Percentiles rank a stretch among this genome's conserved stretches.
These are phyloP conservation scores for Heliangelus exortis DNA, from an alignment of 2,797 vertebrate species.

Conservation along the genomic window DNA sequence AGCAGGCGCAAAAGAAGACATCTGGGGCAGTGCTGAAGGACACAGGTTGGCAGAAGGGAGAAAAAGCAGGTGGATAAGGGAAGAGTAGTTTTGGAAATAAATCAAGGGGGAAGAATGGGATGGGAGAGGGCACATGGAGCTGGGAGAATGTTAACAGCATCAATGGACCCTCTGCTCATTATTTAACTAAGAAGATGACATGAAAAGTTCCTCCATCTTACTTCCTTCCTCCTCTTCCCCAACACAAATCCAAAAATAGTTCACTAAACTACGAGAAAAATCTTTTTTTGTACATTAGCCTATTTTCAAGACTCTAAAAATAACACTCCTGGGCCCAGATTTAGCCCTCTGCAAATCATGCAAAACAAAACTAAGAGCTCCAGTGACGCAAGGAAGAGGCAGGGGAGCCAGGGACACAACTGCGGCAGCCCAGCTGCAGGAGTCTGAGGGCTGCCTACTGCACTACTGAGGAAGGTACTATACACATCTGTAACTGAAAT, in stretches of 20 bases:
- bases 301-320: conserved; percentile 49
- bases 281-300: conserved; percentile 4
- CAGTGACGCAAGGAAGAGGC: neutral
- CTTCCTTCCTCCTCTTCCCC: neutral
- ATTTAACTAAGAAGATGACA: neutral
- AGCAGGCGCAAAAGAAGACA: neutral
- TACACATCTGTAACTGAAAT: neutral
- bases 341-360: neutral
- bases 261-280: conserved; percentile 27
- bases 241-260: neutral
- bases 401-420: neutral
- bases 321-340: neutral
- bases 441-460: neutral
- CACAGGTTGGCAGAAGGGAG: neutral
- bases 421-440: neutral
- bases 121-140: neutral
- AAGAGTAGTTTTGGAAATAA: conserved; percentile 5
- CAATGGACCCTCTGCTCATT: neutral
- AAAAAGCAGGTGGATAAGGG: neutral
- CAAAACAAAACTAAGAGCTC: neutral
- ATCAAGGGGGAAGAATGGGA: neutral
- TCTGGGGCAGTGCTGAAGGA: neutral
- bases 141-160: neutral
- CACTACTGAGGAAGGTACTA: neutral
- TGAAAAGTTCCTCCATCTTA: neutral